These are phyloP conservation scores for Scaptomyza tumidula DNA, from an alignment of 2,888 invertebrate genomes.

Conservation along the genomic window DNA sequence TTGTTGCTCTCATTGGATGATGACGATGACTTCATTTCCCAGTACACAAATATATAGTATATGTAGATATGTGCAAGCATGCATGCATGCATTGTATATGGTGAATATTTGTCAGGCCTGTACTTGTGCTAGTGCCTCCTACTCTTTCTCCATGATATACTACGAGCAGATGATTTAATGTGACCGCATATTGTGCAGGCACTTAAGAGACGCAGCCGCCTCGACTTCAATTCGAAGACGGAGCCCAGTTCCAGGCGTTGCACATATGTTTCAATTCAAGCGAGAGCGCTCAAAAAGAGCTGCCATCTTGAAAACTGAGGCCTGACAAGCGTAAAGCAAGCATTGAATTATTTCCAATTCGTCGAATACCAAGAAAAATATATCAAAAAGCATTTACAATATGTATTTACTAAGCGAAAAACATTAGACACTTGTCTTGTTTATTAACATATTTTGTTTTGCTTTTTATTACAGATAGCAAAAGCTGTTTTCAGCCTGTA, in stretches of 20 bases:
- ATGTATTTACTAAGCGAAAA: constrained; percentile 8
- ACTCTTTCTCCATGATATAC: constrained; percentile 67
- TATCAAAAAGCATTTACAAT: background rate
- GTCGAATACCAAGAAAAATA: constrained; percentile 2
- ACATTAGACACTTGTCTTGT: constrained; percentile 1
- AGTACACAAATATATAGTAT: constrained; percentile 13
- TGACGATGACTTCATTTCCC: constrained; percentile 65
- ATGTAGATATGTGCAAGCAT: constrained; percentile 2
- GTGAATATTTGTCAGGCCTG: constrained; percentile 62
- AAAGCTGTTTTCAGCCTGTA: constrained; percentile 33
- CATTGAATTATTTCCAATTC: constrained; percentile 23
- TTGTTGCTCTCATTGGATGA: constrained; percentile 47
- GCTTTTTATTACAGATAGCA: constrained; percentile 38
- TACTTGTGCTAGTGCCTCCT: constrained; percentile 50
- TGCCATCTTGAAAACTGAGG: constrained; percentile 72
- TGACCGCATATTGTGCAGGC: constrained; percentile 69
- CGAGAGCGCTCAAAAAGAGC: constrained; percentile 16
- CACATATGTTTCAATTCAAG: constrained; percentile 73
- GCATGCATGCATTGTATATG: constrained; percentile 5
- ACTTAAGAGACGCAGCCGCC: constrained; percentile 57
- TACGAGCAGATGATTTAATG: constrained; percentile 80
- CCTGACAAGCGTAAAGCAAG: constrained; percentile 13
- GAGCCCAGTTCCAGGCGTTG: constrained; percentile 51
- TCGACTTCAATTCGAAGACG: constrained; percentile 13
- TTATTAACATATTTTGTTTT: constrained; percentile 37